Base-by-base conservation (phyloP, 2,888 invertebrate species). In the Agriotes lineatus region DNA sequence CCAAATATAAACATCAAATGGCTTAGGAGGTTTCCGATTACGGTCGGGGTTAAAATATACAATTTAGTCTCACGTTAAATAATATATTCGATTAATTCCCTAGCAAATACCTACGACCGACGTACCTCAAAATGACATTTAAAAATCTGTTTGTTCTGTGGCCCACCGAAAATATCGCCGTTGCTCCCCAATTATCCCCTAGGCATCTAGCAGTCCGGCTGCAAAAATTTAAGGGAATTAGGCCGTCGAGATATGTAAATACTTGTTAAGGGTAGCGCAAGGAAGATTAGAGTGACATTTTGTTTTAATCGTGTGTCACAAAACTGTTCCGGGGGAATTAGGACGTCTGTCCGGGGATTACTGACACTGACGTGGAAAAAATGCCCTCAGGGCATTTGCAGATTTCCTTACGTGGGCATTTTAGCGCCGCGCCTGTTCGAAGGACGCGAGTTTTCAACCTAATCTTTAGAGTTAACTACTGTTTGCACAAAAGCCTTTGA, bases 281-380 rank as follows among this genome's bases (percentile, higher is more conserved):
- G 64, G 63, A 70, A 70, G 72, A 72, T 72, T 72, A 72, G 59
- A 63, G 45, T 58, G 69, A 67, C 69, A 56, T 71, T 69, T 69
- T 64, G 65, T 70, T 70, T 70, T 72, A 72, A 72, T 72, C 72
- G 72, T 60, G 70, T 68, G 72, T 72, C 72, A 72, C 70, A 65
- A 70, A 65, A 67, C 61, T 65, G 67, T 70, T 64, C 42, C 56
- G 60, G 52, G 52, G 69, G 69, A 45, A 70, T 72, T 72, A 72
- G 54, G 52, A 67, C 68, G 70, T 70, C 70, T 57, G 70, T 70
- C 58, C 54, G 16, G 64, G 72, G 67, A 70, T 72, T 70, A 72
- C 52, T 39, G 20, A 33, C 60, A 54, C 45, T 60, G 54, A 56
- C 63, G 12, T 56, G 60, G 58, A 69, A 69, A 63, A 64, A 65